These are phyloP conservation scores for Acanthurus tractus DNA, from an alignment of 2,797 vertebrate genomes.

Conservation along the genomic window DNA sequence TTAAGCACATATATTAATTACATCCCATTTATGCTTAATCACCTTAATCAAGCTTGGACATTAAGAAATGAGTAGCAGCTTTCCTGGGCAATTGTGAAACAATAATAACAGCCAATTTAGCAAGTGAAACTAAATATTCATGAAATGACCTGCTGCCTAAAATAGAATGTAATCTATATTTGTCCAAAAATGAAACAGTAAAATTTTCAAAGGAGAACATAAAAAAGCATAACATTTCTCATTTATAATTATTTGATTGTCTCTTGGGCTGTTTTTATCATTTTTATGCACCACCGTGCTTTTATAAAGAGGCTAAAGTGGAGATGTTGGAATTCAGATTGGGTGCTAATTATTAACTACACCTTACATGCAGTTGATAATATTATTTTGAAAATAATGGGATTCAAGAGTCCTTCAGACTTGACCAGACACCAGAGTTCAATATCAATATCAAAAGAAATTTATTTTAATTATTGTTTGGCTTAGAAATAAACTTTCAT, in stretches of 20 bases:
- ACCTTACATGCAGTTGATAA: slow-evolving; percentile 44
- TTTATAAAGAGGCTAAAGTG: slow-evolving; percentile 24
- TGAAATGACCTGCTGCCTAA: slow-evolving; percentile 67
- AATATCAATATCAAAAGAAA: slow-evolving; percentile 26
- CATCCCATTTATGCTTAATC: not conserved
- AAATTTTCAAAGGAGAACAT: slow-evolving; percentile 68
- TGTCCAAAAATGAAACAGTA: slow-evolving; percentile 59
- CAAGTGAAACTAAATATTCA: slow-evolving; percentile 71
- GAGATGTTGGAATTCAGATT: slow-evolving; percentile 38
- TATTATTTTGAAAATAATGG: slow-evolving; percentile 32
- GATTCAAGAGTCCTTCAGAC: slow-evolving; percentile 42
- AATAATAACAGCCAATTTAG: not conserved
- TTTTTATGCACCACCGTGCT: slow-evolving; percentile 48
- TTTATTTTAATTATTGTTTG: slow-evolving; percentile 26
- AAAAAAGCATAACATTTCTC: slow-evolving; percentile 67
- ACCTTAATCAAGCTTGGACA: not conserved
- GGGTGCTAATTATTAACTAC: slow-evolving; percentile 2
- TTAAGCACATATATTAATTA: not conserved
- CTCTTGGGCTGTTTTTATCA: slow-evolving; percentile 60
- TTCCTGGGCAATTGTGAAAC: not conserved
- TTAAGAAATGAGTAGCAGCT: not conserved
- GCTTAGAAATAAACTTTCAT: slow-evolving; percentile 31
- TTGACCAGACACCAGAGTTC: slow-evolving; percentile 17
- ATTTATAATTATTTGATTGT: slow-evolving; percentile 76
- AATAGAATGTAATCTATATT: slow-evolving; percentile 66